These are phyloP conservation scores for Dendroctonus valens DNA, from an alignment of 1,140 invertebrate species.

Conservation along the genomic window DNA sequence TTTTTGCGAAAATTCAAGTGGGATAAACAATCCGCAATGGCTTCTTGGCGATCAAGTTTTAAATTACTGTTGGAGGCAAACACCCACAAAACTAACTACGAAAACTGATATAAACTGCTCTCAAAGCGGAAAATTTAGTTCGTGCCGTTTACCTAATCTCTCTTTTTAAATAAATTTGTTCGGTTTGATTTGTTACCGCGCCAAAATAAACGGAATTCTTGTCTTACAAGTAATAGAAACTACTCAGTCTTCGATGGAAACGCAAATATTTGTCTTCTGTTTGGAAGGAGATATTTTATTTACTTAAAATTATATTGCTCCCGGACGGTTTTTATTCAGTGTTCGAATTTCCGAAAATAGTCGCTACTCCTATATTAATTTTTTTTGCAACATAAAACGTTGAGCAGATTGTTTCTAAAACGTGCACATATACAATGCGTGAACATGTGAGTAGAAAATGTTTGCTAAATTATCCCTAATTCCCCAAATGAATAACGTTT, in stretches of 20 bases:
- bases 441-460: too few relatives aligned
- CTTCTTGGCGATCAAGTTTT: too few relatives aligned
- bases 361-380: neutral
- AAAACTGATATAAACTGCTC: slow-evolving; percentile 2
- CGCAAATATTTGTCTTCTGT: slow-evolving; percentile 24
- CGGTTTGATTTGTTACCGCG: slow-evolving; percentile 25
- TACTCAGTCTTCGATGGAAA: slow-evolving; percentile 22
- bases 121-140: slow-evolving; percentile 11
- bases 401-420: too few relatives aligned
- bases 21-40: too few relatives aligned
- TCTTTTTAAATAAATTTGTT: slow-evolving; percentile 22
- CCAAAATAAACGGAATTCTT: slow-evolving; percentile 23
- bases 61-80: neutral
- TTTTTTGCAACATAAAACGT: neutral
- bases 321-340: neutral
- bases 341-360: too few relatives aligned
- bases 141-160: slow-evolving; percentile 23
- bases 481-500: too few relatives aligned
- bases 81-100: neutral
- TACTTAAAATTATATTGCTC: slow-evolving; percentile 27
- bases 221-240: slow-evolving; percentile 25
- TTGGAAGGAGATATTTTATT: slow-evolving; percentile 24
- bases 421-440: too few relatives aligned
- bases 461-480: too few relatives aligned
- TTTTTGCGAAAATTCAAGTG: too few relatives aligned